phyloP scores from a whole-genome alignment of 2,888 invertebrate species.

The Atethmia centrago region DNA sequence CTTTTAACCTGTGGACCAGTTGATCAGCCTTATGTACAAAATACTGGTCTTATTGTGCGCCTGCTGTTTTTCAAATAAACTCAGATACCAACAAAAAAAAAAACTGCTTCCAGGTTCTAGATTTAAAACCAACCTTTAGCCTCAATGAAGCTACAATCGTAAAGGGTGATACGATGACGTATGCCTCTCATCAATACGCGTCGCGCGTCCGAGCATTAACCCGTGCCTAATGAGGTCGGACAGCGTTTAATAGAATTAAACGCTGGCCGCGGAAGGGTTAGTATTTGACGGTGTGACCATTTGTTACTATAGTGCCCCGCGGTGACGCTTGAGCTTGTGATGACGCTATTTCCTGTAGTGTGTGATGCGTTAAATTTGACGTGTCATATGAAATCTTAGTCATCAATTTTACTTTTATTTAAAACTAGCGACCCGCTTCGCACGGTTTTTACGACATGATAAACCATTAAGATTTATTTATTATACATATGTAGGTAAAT shows the following conservation, averaged over 20 bases:
- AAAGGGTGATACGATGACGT: slow-evolving; percentile 83
- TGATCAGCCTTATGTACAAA: neutral
- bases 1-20: neutral
- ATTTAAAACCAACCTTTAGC: slow-evolving; percentile 1
- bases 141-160: slow-evolving; percentile 35
- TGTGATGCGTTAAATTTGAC: slow-evolving; percentile 42
- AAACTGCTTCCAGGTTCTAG: neutral
- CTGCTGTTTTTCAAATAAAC: neutral
- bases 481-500: too few relatives aligned
- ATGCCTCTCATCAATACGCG: slow-evolving; percentile 85
- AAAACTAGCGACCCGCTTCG: too few relatives aligned
- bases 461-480: too few relatives aligned
- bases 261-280: slow-evolving; percentile 72
- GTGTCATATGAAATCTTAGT: slow-evolving; percentile 10
- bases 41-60: neutral
- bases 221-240: slow-evolving; percentile 85
- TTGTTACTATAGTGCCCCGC: slow-evolving; percentile 60
- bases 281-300: slow-evolving; percentile 48
- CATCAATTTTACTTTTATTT: slow-evolving; percentile 15
- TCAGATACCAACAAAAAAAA: neutral
- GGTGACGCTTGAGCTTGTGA: slow-evolving; percentile 50
- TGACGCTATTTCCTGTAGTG: slow-evolving; percentile 62
- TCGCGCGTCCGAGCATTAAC: slow-evolving; percentile 82
- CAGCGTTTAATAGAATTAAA: slow-evolving; percentile 87
- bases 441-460: too few relatives aligned